Conservation (phyloP, 2,888 invertebrate genomes). For the Philereme transversata region DNA sequence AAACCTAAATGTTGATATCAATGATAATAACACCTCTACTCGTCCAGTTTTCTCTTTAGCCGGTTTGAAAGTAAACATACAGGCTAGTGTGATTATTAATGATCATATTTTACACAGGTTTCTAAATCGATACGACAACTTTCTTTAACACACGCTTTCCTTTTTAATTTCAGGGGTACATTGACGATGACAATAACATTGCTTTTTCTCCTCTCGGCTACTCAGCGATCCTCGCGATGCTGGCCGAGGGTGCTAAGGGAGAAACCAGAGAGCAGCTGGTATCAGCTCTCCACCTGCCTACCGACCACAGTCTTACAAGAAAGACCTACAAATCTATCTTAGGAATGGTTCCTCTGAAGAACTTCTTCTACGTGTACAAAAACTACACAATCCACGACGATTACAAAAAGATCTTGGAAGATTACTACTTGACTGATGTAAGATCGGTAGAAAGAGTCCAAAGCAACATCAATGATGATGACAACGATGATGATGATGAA, state of each 20-base stretch:
- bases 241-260: constrained; percentile 86
- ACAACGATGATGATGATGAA: constrained; percentile 54
- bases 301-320: constrained; percentile 72
- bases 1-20: too few species aligned
- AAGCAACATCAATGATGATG: constrained; percentile 55
- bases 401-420: constrained; percentile 82
- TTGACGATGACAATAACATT: constrained; percentile 81
- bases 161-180: constrained; percentile 70
- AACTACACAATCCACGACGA: constrained; percentile 85
- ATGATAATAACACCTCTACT: neutral
- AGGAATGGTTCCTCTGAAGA: constrained; percentile 81
- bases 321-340: constrained; percentile 72
- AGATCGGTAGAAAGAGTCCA: constrained; percentile 75
- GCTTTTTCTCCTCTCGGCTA: constrained; percentile 87
- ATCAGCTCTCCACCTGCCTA: constrained; percentile 82
- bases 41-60: constrained; percentile 17
- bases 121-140: constrained; percentile 8
- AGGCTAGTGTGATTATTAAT: constrained; percentile 3
- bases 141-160: neutral
- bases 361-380: constrained; percentile 87
- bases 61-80: constrained; percentile 21
- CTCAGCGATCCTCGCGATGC: constrained; percentile 84
- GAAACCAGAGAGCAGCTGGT: constrained; percentile 84
- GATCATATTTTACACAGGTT: constrained; percentile 6
- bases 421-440: constrained; percentile 86